Evolutionary conservation across 2,113 vertebrate genomes (phyloP).

Genomic region (Psittacula cyanocephala): DNA sequence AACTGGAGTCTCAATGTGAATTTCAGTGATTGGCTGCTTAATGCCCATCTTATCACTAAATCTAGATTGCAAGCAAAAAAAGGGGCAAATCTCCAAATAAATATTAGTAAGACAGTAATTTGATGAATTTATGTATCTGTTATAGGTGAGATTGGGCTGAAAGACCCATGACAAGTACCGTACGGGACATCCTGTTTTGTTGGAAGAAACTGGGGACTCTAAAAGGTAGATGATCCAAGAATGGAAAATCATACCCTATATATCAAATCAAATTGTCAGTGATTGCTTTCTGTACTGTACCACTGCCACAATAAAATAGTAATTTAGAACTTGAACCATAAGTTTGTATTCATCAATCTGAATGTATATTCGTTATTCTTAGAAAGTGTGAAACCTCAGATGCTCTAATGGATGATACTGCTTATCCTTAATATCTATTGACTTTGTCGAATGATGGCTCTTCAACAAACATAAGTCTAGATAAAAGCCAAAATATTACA

Average conservation of each 20-base stretch:
- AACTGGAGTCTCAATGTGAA: neutral
- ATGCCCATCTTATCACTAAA: neutral
- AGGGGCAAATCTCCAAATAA: neutral
- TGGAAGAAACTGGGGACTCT: neutral
- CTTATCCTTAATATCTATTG: neutral
- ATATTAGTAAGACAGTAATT: neutral
- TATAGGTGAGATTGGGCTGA: neutral
- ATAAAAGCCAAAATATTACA: neutral
- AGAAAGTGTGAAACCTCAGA: neutral
- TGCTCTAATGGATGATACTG: neutral
- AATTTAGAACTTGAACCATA: rapidly evolving
- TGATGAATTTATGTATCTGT: neutral
- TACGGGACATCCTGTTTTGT: neutral
- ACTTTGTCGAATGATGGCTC: neutral
- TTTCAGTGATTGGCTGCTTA: neutral
- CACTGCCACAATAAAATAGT: neutral
- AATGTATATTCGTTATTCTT: neutral
- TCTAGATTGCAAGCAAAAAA: neutral
- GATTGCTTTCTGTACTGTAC: neutral
- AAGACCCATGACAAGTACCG: neutral
- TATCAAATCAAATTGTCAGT: neutral
- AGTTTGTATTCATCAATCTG: neutral
- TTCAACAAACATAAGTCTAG: neutral
- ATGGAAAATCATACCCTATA: neutral
- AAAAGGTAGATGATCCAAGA: neutral